phyloP scores from a whole-genome alignment of 64 coral and sea anemone species.

The Dendrophyllia cribrosa region DNA sequence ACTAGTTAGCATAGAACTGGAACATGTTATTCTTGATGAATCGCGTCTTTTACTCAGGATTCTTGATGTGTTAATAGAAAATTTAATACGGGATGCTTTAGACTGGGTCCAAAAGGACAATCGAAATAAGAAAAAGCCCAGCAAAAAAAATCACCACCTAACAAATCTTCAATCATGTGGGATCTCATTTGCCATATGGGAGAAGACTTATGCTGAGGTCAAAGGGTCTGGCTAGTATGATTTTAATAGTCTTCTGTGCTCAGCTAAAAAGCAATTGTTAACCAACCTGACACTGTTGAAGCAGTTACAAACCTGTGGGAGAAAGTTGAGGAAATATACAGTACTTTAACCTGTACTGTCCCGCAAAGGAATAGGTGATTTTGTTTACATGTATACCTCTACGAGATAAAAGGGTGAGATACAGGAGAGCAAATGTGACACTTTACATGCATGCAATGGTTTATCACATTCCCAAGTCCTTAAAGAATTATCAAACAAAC shows the following conservation, averaged over 20 bases:
- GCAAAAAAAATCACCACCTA: conserved; percentile 32
- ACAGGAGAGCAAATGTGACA: conserved; percentile 26
- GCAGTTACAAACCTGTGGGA: conserved; percentile 20
- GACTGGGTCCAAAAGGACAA: conserved; percentile 61
- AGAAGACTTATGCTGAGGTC: not conserved
- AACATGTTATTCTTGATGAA: conserved; percentile 86
- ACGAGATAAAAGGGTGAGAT: conserved; percentile 7
- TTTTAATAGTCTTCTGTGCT: conserved; percentile 71
- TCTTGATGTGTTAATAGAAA: conserved; percentile 69
- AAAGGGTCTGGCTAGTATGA: conserved; percentile 49
- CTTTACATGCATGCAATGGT: conserved; percentile 61
- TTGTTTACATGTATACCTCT: conserved; percentile 30
- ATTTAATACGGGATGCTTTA: conserved; percentile 62
- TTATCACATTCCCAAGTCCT: not conserved
- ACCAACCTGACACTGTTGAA: conserved; percentile 37
- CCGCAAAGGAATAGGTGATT: not conserved
- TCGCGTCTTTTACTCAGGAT: conserved; percentile 63
- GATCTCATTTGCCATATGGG: conserved; percentile 59
- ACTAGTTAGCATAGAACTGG: conserved; percentile 70
- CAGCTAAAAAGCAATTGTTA: conserved; percentile 73
- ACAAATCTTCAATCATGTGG: conserved; percentile 45
- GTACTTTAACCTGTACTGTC: not conserved
- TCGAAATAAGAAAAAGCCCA: conserved; percentile 51
- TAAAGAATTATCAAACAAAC: not conserved
- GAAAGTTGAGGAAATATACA: conserved; percentile 50